A percentile compares a stretch with the other conserved stretches of the same genome.
Conservation (phyloP, 2,888 invertebrate species). For the Rhagonycha lutea region DNA sequence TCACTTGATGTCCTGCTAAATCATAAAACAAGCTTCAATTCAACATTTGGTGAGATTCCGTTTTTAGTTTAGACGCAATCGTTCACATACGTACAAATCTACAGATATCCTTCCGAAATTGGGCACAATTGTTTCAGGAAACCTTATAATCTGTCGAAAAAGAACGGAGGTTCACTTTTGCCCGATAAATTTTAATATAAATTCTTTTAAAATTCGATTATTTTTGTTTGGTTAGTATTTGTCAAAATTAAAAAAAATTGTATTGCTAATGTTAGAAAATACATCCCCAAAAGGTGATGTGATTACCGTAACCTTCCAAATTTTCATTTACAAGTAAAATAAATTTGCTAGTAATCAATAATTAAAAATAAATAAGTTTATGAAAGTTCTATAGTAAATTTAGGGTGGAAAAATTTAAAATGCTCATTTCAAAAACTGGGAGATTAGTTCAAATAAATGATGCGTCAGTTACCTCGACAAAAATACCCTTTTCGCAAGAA, state of each 20-base stretch:
- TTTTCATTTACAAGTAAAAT: background rate
- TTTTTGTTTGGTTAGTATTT: too few relatives aligned
- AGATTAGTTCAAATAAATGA: conserved; percentile 1
- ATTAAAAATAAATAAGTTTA: background rate
- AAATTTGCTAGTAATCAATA: background rate
- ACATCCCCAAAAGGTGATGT: background rate
- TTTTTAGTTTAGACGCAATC: too few relatives aligned
- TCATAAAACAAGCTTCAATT: too few relatives aligned
- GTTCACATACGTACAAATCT: too few relatives aligned
- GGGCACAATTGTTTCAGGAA: too few relatives aligned
- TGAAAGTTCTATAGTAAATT: background rate
- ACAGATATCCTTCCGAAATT: too few relatives aligned
- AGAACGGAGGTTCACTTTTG: too few relatives aligned
- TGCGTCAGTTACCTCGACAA: conserved; percentile 3
- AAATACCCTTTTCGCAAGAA: conserved; percentile 19
- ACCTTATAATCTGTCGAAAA: too few relatives aligned
- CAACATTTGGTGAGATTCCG: too few relatives aligned
- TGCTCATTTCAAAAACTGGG: background rate
- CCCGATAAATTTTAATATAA: too few relatives aligned
- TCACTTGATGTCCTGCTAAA: too few relatives aligned
- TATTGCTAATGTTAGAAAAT: background rate
- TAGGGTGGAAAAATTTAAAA: background rate
- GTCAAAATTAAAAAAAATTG: background rate
- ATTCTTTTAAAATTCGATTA: too few relatives aligned
- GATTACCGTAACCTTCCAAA: background rate